Conservation (phyloP, 2,113 vertebrate genomes). For the Promerops cafer region DNA sequence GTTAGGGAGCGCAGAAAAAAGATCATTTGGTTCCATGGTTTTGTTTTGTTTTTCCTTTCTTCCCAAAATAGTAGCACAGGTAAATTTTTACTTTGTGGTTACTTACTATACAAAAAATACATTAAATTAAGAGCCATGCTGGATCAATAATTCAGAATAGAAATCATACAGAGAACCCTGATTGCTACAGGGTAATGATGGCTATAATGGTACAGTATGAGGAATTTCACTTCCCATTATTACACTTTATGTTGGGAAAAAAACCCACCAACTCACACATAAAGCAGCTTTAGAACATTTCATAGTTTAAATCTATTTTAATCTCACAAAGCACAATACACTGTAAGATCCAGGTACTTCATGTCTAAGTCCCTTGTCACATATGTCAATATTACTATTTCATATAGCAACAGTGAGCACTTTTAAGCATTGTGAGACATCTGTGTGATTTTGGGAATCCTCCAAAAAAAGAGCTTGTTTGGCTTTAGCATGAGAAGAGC, state of each 20-base stretch:
- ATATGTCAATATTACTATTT: background rate
- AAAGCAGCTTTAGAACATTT: background rate
- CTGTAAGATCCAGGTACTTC: background rate
- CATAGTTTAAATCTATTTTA: background rate
- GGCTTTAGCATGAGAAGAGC: background rate
- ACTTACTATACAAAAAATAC: background rate
- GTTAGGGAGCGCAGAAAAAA: background rate
- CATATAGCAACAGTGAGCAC: background rate
- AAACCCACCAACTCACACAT: background rate
- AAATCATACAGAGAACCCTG: background rate
- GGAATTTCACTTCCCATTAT: background rate
- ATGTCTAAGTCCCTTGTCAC: background rate
- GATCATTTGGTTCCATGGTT: background rate
- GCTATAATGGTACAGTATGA: background rate
- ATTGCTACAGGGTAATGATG: background rate
- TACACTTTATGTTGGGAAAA: background rate
- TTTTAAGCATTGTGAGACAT: background rate
- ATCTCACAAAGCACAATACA: background rate
- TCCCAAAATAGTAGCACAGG: background rate
- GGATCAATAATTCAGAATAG: background rate
- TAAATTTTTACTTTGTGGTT: background rate
- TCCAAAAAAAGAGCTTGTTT: background rate
- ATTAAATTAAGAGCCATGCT: background rate
- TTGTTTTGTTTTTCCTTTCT: background rate
- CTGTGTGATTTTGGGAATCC: background rate